Conservation (phyloP, 2,888 invertebrate species). For the Cepaea hortensis region DNA sequence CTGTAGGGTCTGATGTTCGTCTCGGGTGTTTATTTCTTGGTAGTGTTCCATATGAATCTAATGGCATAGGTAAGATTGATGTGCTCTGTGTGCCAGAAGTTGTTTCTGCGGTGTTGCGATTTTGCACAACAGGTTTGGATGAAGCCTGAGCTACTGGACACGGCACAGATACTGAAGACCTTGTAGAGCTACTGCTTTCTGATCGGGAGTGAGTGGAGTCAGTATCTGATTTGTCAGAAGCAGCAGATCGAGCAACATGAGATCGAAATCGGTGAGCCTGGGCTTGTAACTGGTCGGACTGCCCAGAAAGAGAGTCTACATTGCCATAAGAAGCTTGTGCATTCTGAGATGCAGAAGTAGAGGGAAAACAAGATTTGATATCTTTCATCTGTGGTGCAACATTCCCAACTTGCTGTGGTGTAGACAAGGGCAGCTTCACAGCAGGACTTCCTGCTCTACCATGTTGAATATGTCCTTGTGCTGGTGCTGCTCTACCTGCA, state of each 20-base stretch:
- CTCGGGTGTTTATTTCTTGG: conserved; percentile 61
- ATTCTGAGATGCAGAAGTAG: neutral
- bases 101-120: conserved; percentile 32
- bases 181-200: conserved; percentile 42
- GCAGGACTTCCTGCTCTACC: conserved; percentile 27
- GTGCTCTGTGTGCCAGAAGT: neutral
- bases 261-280: conserved; percentile 21
- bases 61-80: conserved; percentile 46
- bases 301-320: neutral
- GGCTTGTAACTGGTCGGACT: neutral
- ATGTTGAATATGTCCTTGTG: conserved; percentile 7
- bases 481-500: neutral
- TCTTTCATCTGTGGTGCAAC: neutral
- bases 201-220: conserved; percentile 42
- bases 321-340: neutral
- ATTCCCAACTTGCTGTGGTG: neutral
- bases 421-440: conserved; percentile 18
- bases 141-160: conserved; percentile 13
- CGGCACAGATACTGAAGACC: conserved; percentile 41
- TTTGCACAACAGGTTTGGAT: conserved; percentile 44
- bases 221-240: conserved; percentile 34
- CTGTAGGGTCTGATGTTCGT: conserved; percentile 56
- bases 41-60: conserved; percentile 65
- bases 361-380: neutral
- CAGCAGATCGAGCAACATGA: conserved; percentile 30